Conservation (phyloP, 2,113 vertebrate genomes). For the Galeopterus variegatus region DNA sequence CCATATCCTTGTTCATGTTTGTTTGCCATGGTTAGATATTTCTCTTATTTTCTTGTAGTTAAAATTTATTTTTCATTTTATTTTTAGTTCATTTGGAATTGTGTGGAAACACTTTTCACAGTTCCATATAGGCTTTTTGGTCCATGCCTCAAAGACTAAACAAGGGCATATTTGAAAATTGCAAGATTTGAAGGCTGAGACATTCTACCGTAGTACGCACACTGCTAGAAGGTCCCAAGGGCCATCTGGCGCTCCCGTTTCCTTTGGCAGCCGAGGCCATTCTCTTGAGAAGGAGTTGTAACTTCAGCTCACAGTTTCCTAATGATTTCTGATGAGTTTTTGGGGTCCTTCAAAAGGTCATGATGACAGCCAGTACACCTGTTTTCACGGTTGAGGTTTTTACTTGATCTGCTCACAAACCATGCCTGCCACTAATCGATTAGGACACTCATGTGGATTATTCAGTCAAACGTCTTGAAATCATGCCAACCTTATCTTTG, state of each 20-base stretch:
- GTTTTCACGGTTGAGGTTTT: neutral
- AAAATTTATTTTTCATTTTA: neutral
- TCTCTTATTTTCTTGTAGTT: neutral
- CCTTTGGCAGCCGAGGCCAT: neutral
- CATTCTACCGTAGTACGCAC: fast-evolving
- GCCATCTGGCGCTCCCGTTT: neutral
- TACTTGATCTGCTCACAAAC: neutral
- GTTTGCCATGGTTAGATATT: neutral
- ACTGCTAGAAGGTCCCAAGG: neutral
- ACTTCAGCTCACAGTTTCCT: neutral
- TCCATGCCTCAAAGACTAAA: neutral
- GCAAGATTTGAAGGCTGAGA: neutral
- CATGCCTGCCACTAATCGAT: neutral
- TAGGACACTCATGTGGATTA: neutral
- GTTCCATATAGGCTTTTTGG: neutral
- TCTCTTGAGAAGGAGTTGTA: neutral
- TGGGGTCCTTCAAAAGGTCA: neutral
- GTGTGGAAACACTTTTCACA: neutral
- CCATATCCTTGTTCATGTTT: neutral
- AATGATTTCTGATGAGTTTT: neutral
- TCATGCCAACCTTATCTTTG: neutral
- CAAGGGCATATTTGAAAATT: neutral
- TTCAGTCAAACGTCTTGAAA: neutral
- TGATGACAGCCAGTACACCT: neutral
- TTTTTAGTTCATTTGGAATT: neutral